Conservation (phyloP, 2,113 vertebrate genomes). For the Spea bombifrons region DNA sequence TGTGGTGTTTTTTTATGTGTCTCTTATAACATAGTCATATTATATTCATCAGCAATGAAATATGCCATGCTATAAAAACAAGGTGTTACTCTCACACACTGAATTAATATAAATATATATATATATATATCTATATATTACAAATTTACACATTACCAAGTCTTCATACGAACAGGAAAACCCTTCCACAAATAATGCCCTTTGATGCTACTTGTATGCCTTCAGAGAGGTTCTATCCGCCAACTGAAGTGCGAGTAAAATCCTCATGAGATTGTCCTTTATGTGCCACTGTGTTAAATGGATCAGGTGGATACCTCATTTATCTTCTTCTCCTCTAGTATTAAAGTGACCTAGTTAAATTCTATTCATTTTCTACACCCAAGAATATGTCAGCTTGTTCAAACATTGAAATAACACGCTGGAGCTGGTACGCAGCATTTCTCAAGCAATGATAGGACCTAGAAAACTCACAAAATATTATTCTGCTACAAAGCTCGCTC, state of each 20-base stretch:
- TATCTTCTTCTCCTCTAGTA: background rate
- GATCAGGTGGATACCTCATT: constrained; percentile 39
- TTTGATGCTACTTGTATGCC: constrained; percentile 7
- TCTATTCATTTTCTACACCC: constrained; percentile 19
- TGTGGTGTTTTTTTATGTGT: too few species aligned
- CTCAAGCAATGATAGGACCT: constrained; percentile 1
- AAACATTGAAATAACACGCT: constrained; percentile 36
- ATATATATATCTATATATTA: background rate
- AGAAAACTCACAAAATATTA: constrained; percentile 3
- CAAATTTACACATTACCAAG: constrained; percentile 2
- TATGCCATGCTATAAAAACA: too few species aligned
- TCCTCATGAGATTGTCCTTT: constrained; percentile 22
- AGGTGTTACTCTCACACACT: too few species aligned
- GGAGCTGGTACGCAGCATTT: constrained; percentile 6
- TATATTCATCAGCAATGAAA: too few species aligned
- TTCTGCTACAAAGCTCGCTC: constrained; percentile 14
- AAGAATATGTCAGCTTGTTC: constrained; percentile 33
- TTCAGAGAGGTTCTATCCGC: background rate
- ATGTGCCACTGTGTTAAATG: constrained; percentile 23
- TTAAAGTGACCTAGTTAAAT: constrained; percentile 42
- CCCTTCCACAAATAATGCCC: constrained; percentile 14
- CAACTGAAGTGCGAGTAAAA: constrained; percentile 1
- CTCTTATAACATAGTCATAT: too few species aligned
- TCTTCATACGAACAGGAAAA: constrained; percentile 5
- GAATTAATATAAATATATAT: too few species aligned